These are phyloP conservation scores for Notarius quadriscutis DNA, from an alignment of 2,113 vertebrate species.

Conservation along the genomic window DNA sequence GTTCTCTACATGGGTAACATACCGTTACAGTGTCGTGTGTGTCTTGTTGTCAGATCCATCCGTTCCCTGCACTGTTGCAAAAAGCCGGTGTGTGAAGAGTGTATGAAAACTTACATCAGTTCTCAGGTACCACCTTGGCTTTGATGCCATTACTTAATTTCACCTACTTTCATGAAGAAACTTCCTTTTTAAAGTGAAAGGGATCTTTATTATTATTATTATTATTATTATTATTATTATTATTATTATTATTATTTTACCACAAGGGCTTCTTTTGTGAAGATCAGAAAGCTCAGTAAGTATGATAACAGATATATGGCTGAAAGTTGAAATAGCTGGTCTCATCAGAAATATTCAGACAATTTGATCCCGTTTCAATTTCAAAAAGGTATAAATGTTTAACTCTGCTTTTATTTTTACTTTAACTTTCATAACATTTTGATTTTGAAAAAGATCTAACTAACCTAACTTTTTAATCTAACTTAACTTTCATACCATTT, in stretches of 20 bases:
- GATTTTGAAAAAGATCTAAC: too few species aligned
- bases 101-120: conserved; percentile 89
- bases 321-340: neutral
- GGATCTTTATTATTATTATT: too few species aligned
- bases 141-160: neutral
- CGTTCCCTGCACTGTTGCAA: conserved; percentile 89
- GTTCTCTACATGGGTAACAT: conserved; percentile 67
- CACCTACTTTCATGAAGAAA: neutral
- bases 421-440: neutral
- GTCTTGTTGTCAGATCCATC: conserved; percentile 85
- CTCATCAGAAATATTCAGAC: neutral
- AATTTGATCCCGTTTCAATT: neutral
- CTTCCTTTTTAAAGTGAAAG: neutral
- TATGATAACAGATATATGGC: neutral
- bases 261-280: neutral
- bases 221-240: neutral
- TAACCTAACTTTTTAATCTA: neutral
- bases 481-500: neutral
- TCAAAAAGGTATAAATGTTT: neutral
- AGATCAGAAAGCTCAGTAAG: neutral
- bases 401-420: neutral
- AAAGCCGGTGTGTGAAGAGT: conserved; percentile 93
- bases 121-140: conserved; percentile 78
- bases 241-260: neutral
- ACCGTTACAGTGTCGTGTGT: conserved; percentile 86